A percentile compares a stretch with the other conserved stretches of the same genome.
Conservation (phyloP, 2,797 vertebrate species). For the Smutsia temminckii region DNA sequence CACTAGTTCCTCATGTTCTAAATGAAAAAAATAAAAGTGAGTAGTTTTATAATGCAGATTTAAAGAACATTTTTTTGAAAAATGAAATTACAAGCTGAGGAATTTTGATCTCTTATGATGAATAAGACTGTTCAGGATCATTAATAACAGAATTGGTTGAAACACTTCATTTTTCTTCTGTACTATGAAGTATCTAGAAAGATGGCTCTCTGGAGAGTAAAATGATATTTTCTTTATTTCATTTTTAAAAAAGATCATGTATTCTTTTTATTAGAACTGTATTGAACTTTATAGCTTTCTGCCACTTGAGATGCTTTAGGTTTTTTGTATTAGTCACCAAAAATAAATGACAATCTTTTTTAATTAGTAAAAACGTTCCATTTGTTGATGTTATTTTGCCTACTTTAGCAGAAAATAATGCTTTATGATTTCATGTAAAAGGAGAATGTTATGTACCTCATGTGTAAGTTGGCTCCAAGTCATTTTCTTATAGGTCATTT, state of each 20-base stretch:
- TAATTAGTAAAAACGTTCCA: background rate
- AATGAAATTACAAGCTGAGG: background rate
- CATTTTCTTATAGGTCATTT: background rate
- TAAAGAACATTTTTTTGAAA: background rate
- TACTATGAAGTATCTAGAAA: slow-evolving; percentile 7
- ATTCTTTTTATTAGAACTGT: slow-evolving; percentile 26
- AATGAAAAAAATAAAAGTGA: background rate
- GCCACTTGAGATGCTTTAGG: background rate
- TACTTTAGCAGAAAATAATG: background rate
- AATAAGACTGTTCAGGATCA: slow-evolving; percentile 20
- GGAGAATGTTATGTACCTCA: background rate
- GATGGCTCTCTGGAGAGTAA: slow-evolving; percentile 11
- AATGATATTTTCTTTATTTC: slow-evolving; percentile 46
- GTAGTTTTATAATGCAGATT: background rate
- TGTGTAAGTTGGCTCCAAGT: background rate
- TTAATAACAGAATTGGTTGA: slow-evolving; percentile 45
- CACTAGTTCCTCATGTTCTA: background rate
- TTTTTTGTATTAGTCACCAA: background rate
- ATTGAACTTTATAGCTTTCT: slow-evolving; percentile 13
- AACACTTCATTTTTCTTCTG: slow-evolving; percentile 39
- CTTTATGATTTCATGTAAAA: slow-evolving; percentile 45
- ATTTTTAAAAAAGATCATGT: slow-evolving; percentile 31
- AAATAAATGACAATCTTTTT: background rate
- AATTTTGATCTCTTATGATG: slow-evolving; percentile 37
- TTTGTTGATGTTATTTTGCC: background rate